Percentiles rank a stretch among this genome's conserved stretches.
phyloP scores from a whole-genome alignment of 2,113 vertebrate species.

The Parotia lawesii region DNA sequence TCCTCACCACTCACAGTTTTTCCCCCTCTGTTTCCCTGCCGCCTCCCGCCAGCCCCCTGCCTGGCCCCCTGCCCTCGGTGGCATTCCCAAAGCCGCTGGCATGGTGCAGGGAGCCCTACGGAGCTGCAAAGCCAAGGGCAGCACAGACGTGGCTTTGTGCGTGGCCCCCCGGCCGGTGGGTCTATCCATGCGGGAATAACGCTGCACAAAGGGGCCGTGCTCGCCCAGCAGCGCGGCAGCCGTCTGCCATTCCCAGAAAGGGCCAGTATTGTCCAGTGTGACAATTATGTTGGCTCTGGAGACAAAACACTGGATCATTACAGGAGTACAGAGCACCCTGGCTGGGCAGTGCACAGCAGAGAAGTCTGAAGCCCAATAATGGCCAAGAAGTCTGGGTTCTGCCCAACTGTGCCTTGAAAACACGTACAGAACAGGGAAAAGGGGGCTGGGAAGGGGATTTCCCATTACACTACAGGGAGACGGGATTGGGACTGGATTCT shows the following conservation, averaged over 20 bases:
- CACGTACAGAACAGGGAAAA: neutral
- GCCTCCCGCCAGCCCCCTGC: neutral
- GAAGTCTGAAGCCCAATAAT: neutral
- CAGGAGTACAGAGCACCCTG: neutral
- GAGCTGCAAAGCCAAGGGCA: neutral
- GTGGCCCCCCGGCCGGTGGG: fast-evolving
- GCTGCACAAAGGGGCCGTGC: neutral
- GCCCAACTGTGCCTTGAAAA: neutral
- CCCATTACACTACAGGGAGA: neutral
- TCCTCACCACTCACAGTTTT: neutral
- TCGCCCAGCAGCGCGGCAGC: neutral
- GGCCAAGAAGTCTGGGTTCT: neutral
- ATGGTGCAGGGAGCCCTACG: fast-evolving
- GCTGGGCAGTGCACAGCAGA: neutral
- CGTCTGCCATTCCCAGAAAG: neutral
- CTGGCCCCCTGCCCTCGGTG: neutral
- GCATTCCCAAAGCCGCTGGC: neutral
- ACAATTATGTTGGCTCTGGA: neutral
- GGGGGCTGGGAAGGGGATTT: neutral
- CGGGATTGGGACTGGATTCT: neutral
- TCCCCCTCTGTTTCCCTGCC: neutral
- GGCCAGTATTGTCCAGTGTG: neutral
- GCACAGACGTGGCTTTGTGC: conserved; percentile 8
- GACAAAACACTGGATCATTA: neutral
- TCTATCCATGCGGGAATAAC: neutral